Percentiles rank a stretch among this genome's conserved stretches.
Conservation (phyloP, 2,113 vertebrate species). For the Campylomormyrus tamandua region DNA sequence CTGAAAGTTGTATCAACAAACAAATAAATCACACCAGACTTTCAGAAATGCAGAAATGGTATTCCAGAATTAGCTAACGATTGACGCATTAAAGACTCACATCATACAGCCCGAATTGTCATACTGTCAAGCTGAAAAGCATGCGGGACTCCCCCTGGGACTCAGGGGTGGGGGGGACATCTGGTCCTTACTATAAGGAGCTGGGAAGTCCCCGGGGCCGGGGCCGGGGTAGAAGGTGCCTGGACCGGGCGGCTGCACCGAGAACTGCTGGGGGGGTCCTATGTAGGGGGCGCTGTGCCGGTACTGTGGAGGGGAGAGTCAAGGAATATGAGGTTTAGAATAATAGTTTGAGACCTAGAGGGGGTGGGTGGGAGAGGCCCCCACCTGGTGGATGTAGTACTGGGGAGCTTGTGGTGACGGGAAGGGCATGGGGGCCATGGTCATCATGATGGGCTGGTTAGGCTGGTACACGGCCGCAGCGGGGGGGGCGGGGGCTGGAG, state of each 20-base stretch:
- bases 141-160: background rate
- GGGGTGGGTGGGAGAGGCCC: background rate
- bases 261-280: conserved; percentile 88
- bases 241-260: conserved; percentile 83
- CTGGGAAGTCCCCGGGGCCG: conserved; percentile 86
- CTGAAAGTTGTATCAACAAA: background rate
- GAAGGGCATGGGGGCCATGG: conserved; percentile 86
- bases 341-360: no score
- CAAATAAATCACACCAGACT: background rate
- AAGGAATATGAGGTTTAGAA: background rate
- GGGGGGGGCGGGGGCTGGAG: conserved; percentile 48
- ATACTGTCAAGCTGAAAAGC: background rate
- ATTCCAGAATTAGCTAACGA: background rate
- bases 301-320: conserved; percentile 61
- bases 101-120: background rate
- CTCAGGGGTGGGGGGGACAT: background rate
- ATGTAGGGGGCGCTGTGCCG: conserved; percentile 86
- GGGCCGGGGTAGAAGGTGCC: conserved; percentile 90
- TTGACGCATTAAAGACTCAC: background rate
- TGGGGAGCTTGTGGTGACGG: conserved; percentile 85
- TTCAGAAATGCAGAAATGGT: background rate
- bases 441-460: conserved; percentile 97
- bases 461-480: conserved; percentile 84
- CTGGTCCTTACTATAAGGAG: conserved; percentile 72
- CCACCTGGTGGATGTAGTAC: conserved; percentile 94